Conservation (phyloP, 2,113 vertebrate genomes). For the Colaptes auratus region DNA sequence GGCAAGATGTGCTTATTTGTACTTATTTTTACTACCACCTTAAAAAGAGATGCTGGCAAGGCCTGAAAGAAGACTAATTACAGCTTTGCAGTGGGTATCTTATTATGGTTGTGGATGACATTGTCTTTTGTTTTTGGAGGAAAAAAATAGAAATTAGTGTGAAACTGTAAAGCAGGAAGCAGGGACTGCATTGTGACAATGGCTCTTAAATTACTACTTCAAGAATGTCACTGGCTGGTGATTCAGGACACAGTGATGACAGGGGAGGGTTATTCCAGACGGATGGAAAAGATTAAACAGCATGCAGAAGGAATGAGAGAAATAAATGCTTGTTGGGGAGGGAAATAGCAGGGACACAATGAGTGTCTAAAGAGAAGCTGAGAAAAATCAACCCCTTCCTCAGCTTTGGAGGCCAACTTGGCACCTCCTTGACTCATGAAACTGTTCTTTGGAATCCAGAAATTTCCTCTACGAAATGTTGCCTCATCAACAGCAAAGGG, state of each 20-base stretch:
- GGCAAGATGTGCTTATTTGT: constrained; percentile 19
- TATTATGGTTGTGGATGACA: constrained; percentile 49
- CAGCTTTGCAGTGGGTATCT: constrained; percentile 41
- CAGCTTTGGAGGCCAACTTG: constrained; percentile 17
- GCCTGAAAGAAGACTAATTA: constrained; percentile 56
- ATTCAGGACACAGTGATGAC: constrained; percentile 41
- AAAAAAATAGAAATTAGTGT: constrained; percentile 54
- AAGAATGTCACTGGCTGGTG: constrained; percentile 53
- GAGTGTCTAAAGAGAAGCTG: constrained; percentile 4
- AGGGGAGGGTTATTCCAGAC: constrained; percentile 53
- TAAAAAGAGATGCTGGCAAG: constrained; percentile 46
- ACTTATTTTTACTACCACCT: constrained; percentile 4
- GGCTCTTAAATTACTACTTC: constrained; percentile 60
- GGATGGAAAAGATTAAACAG: constrained; percentile 45
- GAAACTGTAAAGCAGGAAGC: constrained; percentile 31
- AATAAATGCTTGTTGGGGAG: background rate
- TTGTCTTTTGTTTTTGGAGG: constrained; percentile 57
- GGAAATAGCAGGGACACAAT: constrained; percentile 5
- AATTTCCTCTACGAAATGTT: constrained; percentile 40
- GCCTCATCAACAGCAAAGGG: background rate
- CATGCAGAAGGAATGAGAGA: constrained; percentile 31
- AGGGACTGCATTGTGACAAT: constrained; percentile 19
- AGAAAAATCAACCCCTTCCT: constrained; percentile 9
- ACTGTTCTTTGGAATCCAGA: constrained; percentile 55
- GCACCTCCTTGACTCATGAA: constrained; percentile 13